Percentiles rank a stretch among this genome's conserved stretches.
These are phyloP conservation scores for Callionymus lyra DNA, from an alignment of 2,113 vertebrate genomes.

Conservation along the genomic window DNA sequence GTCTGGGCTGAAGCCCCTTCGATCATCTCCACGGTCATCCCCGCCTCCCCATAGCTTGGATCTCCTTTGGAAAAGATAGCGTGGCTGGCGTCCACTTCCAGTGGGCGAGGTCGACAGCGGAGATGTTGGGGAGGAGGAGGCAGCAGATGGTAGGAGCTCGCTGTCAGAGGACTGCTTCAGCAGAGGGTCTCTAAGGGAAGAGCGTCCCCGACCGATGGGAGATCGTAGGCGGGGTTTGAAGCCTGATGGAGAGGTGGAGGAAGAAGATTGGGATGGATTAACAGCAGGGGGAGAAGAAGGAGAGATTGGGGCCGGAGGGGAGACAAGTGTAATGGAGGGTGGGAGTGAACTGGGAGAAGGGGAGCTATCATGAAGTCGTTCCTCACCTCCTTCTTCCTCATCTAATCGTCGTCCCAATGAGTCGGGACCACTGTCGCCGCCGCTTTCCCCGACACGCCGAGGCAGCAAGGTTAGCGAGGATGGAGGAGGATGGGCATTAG, in stretches of 20 bases:
- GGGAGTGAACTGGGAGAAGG: slow-evolving; percentile 88
- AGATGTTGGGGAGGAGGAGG: slow-evolving; percentile 71
- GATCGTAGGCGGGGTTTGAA: slow-evolving; percentile 92
- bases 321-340: slow-evolving; percentile 84
- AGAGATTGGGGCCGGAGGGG: slow-evolving; percentile 63
- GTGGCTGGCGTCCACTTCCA: slow-evolving; percentile 75
- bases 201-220: slow-evolving; percentile 80
- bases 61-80: slow-evolving; percentile 98
- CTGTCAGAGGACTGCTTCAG: slow-evolving; percentile 98
- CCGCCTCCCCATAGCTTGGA: slow-evolving; percentile 98
- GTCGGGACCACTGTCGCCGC: slow-evolving; percentile 80
- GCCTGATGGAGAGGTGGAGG: slow-evolving; percentile 81
- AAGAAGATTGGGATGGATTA: slow-evolving; percentile 73
- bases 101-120: slow-evolving; percentile 74
- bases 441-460: slow-evolving; percentile 55
- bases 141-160: slow-evolving; percentile 88
- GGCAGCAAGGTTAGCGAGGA: slow-evolving; percentile 58
- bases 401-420: slow-evolving; percentile 79
- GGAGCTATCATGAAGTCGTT: slow-evolving; percentile 87
- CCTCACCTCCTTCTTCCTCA: slow-evolving; percentile 80
- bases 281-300: slow-evolving; percentile 75
- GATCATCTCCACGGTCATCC: slow-evolving; percentile 72
- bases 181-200: slow-evolving; percentile 91
- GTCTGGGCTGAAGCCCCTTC: slow-evolving; percentile 37
- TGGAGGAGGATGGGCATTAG: slow-evolving; percentile 61